Percentiles rank a stretch among this genome's conserved stretches.
Evolutionary conservation across 2,888 invertebrate genomes (phyloP).

Genomic region (Rhagonycha fulva): DNA sequence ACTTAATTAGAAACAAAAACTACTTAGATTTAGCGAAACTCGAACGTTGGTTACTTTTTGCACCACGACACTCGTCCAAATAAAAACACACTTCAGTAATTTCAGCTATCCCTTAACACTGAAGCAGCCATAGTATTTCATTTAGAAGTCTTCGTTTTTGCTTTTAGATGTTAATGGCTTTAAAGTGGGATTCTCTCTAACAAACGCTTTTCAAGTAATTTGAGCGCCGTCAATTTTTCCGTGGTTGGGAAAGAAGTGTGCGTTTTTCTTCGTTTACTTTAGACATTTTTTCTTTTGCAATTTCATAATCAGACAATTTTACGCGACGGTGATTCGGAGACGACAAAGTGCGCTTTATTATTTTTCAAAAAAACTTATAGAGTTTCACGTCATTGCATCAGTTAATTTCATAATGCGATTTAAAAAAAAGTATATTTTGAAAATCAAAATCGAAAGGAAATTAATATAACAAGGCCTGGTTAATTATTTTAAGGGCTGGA

Average conservation of each 20-base stretch:
- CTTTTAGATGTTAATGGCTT: slow-evolving; percentile 21
- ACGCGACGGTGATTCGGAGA: neutral
- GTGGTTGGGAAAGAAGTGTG: neutral
- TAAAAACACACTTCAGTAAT: slow-evolving; percentile 22
- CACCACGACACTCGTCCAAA: neutral
- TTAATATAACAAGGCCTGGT: no score
- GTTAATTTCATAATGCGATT: no score
- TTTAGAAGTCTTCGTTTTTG: slow-evolving; percentile 19
- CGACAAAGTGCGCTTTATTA: neutral
- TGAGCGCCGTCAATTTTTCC: slow-evolving; percentile 12
- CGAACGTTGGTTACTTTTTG: slow-evolving; percentile 6
- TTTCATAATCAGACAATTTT: neutral
- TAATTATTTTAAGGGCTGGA: no score
- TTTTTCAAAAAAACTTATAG: neutral
- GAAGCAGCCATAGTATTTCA: slow-evolving; percentile 17
- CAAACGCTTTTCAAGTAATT: slow-evolving; percentile 9
- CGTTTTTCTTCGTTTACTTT: neutral
- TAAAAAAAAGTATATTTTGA: no score
- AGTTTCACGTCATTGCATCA: no score
- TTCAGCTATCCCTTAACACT: slow-evolving; percentile 13
- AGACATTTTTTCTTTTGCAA: neutral
- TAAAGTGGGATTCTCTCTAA: slow-evolving; percentile 19
- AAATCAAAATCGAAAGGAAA: no score
- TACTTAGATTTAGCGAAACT: slow-evolving; percentile 9
- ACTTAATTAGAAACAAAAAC: slow-evolving; percentile 17